Conservation (phyloP, 2,113 vertebrate species). For the Cheirogaleus medius region DNA sequence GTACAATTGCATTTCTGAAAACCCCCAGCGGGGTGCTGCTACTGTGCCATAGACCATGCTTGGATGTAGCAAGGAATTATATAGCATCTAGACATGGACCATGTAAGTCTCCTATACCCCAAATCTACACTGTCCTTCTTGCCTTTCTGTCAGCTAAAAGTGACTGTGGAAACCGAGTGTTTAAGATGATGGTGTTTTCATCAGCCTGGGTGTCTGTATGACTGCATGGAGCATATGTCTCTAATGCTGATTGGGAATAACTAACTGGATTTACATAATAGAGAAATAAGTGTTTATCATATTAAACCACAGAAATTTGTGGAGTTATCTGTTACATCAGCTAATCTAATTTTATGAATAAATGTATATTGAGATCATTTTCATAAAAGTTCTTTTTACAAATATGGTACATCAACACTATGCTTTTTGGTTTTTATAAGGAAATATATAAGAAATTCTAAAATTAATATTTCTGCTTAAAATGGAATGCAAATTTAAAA, state of each 20-base stretch:
- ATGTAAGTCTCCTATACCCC: not conserved
- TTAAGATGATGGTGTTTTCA: not conserved
- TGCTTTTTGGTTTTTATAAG: not conserved
- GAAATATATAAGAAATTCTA: not conserved
- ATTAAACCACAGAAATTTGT: not conserved
- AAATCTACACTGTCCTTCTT: not conserved
- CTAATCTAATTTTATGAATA: not conserved
- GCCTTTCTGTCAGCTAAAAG: not conserved
- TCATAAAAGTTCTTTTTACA: not conserved
- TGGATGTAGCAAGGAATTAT: not conserved
- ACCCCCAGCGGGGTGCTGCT: fast-evolving
- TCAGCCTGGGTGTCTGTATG: not conserved
- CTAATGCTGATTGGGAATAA: not conserved
- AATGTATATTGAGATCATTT: not conserved
- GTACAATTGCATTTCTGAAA: not conserved
- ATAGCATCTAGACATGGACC: not conserved
- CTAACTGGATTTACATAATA: not conserved
- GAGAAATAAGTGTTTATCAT: not conserved
- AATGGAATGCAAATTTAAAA: not conserved
- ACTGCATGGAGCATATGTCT: not conserved
- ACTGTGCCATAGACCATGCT: fast-evolving
- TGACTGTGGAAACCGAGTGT: not conserved
- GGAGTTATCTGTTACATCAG: not conserved
- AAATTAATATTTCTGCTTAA: not conserved
- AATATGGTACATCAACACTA: not conserved